Base-by-base conservation (phyloP, 1,140 invertebrate species). In the Leptinotarsa texana region DNA sequence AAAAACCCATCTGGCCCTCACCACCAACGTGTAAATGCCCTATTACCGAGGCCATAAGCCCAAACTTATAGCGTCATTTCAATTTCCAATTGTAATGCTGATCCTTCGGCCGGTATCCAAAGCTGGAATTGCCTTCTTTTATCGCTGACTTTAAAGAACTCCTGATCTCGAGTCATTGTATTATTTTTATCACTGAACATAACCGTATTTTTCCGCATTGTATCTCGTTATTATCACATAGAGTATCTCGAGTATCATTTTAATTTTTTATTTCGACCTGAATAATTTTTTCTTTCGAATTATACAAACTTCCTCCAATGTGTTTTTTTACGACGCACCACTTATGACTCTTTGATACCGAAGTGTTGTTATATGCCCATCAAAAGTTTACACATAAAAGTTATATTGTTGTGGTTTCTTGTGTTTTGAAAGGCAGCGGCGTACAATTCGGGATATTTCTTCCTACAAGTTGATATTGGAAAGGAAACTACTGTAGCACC, bases 41-140 rank as follows among this genome's bases (percentile, higher is more conserved):
- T 78, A 82, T 82, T 82, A 81, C 78, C 74, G 47, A 47, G 75
- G 76, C 79, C 77, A 78, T 82, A 82, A 82, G 80, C 75, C 77
- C 72, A 18, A 82, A 82, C 81, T 80, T 81, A 82, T 78, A 74
- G 80, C 77, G 78, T 80, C 81, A 81, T 83, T 83, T 83, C 82
- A 83, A 83, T 83, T 83, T 83, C 82, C 82, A 83, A 83, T 83
- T 82, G 81, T 81, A 77, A 82, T 82, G 77, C 67, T 73, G 75
- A 77, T 68, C 77, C 75, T 78, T 80, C 71, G 76, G 65, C 63
- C 73, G 47, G 73, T 74, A 73, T 79, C 77, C 77, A 73, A 69
- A 73, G 63, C 71, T 69, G 69, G 68, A 78, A 80, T 77, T 82
- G 78, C 78, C 51, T 77, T 78, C 75, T 78, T 82, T 82, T 80